Evolutionary conservation across 2,797 vertebrate species (phyloP).

Genomic region (Champsocephalus gunnari): DNA sequence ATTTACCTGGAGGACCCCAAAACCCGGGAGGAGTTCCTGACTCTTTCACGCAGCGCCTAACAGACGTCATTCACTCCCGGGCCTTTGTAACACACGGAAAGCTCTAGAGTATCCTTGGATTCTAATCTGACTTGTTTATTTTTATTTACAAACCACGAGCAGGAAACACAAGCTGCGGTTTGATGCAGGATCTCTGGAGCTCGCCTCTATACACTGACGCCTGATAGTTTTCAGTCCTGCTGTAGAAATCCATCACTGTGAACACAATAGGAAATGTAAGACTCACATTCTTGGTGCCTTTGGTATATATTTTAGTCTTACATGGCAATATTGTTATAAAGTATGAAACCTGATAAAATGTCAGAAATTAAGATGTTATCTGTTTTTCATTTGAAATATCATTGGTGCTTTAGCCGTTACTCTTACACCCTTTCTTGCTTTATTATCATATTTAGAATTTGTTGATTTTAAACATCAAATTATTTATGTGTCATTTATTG

Average conservation of each 20-base stretch:
- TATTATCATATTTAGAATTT: slow-evolving; percentile 33
- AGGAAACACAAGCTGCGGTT: slow-evolving; percentile 11
- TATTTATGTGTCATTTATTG: slow-evolving; percentile 37
- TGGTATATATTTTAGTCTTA: slow-evolving; percentile 46
- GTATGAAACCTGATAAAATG: slow-evolving; percentile 30
- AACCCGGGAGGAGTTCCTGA: slow-evolving; percentile 86
- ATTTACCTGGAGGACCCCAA: slow-evolving; percentile 87
- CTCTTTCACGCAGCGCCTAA: slow-evolving; percentile 75
- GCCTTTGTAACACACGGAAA: slow-evolving; percentile 10
- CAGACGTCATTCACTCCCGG: slow-evolving; percentile 18
- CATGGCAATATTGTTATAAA: slow-evolving; percentile 46
- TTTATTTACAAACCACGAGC: neutral
- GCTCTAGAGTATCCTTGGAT: neutral
- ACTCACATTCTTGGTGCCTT: slow-evolving; percentile 67
- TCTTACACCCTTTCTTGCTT: slow-evolving; percentile 1
- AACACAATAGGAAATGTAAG: slow-evolving; percentile 31
- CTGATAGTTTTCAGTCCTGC: slow-evolving; percentile 34
- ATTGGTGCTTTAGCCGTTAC: slow-evolving; percentile 45
- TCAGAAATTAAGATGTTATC: slow-evolving; percentile 8
- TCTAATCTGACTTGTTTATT: slow-evolving; percentile 12
- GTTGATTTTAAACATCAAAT: slow-evolving; percentile 33
- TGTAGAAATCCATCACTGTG: slow-evolving; percentile 54
- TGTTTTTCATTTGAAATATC: slow-evolving; percentile 26
- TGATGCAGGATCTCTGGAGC: slow-evolving; percentile 26
- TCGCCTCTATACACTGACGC: slow-evolving; percentile 32